A percentile compares a stretch with the other conserved stretches of the same genome.
Conservation (phyloP, 2,888 invertebrate species). For the Drosophila demipolita region DNA sequence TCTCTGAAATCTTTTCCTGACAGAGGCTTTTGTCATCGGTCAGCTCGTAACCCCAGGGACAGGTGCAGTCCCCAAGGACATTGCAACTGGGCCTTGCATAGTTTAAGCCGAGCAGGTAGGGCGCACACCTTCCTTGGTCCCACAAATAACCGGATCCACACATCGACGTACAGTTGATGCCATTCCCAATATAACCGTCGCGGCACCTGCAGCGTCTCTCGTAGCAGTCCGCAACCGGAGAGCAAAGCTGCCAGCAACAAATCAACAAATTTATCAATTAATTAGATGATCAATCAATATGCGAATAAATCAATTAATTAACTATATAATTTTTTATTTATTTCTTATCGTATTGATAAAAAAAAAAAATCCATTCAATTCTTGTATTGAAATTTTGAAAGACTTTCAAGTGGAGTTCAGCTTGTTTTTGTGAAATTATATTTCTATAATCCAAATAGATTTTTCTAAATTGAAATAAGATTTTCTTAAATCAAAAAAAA, state of each 20-base stretch:
- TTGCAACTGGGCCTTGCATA: conserved; percentile 82
- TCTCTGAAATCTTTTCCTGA: not conserved
- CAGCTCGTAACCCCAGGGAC: conserved; percentile 86
- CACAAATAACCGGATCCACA: conserved; percentile 80
- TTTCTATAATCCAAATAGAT: not conserved
- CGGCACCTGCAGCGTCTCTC: conserved; percentile 90
- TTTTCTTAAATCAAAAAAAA: not conserved
- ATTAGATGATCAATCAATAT: not conserved
- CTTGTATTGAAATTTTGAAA: not conserved
- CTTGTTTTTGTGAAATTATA: not conserved
- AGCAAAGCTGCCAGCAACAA: conserved; percentile 73
- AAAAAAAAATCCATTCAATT: not conserved
- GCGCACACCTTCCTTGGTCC: conserved; percentile 81
- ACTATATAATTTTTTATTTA: not conserved
- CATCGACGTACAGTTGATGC: conserved; percentile 84
- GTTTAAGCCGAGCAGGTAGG: conserved; percentile 75
- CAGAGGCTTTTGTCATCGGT: conserved; percentile 80
- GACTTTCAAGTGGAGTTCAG: not conserved
- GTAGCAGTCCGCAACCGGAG: conserved; percentile 91
- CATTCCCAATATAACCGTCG: conserved; percentile 90
- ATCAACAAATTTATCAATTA: not conserved
- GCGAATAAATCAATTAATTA: not conserved
- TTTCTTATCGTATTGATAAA: not conserved
- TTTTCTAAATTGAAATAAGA: no score
- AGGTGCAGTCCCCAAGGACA: conserved; percentile 85